These are phyloP conservation scores for Asbolus verrucosus DNA, from an alignment of 1,140 invertebrate species.

Conservation along the genomic window DNA sequence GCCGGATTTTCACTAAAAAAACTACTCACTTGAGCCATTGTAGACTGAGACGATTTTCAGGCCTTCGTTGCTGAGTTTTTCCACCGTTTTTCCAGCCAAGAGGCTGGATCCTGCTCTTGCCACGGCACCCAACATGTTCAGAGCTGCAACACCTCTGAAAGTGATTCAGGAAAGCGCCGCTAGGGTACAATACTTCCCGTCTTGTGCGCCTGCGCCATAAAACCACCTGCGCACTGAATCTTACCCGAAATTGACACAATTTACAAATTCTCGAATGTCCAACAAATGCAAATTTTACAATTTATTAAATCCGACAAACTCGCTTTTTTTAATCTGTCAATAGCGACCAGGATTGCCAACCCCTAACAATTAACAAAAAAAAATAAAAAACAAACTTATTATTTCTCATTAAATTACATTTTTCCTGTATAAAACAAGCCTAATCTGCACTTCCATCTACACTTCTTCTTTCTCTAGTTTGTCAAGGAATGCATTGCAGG, in stretches of 20 bases:
- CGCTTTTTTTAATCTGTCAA: no score
- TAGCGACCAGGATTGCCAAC: no score
- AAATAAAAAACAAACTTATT: no score
- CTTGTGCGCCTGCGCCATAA: no score
- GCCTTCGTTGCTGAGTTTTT: slow-evolving; percentile 62
- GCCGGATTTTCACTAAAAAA: not conserved
- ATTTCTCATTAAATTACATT: no score
- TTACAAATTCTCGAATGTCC: no score
- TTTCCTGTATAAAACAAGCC: no score
- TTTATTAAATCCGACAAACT: not conserved
- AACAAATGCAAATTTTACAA: not conserved
- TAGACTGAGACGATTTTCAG: slow-evolving; percentile 59
- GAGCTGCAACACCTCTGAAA: not conserved
- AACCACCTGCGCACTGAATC: no score
- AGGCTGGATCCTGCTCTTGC: slow-evolving; percentile 62
- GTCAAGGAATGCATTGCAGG: slow-evolving; percentile 76
- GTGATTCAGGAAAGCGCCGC: slow-evolving; percentile 12
- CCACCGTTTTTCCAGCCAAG: slow-evolving; percentile 63
- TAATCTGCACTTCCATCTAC: no score
- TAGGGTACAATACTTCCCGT: no score
- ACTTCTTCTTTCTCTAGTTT: slow-evolving; percentile 2
- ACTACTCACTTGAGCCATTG: slow-evolving; percentile 57
- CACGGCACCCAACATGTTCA: slow-evolving; percentile 64
- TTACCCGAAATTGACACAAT: no score
- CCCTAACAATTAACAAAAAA: no score